Conservation (phyloP, 2,888 invertebrate species). For the Pycnomerus fuliginosus region DNA sequence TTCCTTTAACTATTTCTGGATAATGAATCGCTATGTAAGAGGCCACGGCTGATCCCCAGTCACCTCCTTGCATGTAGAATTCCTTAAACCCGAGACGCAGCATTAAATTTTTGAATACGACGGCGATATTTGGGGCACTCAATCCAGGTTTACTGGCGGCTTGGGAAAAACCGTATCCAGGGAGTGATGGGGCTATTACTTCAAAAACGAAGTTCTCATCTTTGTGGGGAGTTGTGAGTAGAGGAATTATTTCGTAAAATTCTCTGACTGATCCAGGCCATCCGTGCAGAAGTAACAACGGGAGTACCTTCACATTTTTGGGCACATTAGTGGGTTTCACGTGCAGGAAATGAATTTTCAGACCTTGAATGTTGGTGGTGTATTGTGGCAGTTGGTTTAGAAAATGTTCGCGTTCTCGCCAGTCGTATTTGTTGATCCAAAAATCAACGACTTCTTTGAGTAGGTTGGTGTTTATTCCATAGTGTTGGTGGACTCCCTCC, state of each 20-base stretch:
- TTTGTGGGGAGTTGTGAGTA: constrained; percentile 16
- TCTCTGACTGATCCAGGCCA: constrained; percentile 89
- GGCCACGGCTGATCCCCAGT: constrained; percentile 74
- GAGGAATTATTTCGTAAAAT: constrained; percentile 60
- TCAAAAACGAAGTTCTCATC: constrained; percentile 24
- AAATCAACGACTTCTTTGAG: no score
- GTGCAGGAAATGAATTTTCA: no score
- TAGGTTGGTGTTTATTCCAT: no score
- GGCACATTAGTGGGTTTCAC: no score
- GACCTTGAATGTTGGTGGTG: no score
- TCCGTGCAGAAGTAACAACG: constrained; percentile 75
- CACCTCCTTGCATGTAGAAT: constrained; percentile 76
- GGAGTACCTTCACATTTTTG: constrained; percentile 60
- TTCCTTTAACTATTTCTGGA: constrained; percentile 55
- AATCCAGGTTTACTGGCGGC: constrained; percentile 62
- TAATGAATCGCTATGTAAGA: constrained; percentile 62
- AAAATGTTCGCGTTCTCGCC: no score
- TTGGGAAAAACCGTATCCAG: constrained; percentile 47
- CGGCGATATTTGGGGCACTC: constrained; percentile 57
- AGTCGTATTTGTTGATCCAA: no score
- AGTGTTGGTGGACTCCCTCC: no score
- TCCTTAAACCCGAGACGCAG: constrained; percentile 61
- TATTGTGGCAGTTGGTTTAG: no score
- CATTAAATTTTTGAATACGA: constrained; percentile 69
- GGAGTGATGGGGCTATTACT: constrained; percentile 30